Evolutionary conservation across 2,797 vertebrate species (phyloP), one percentile per base, ranked within the genome.

Genomic region (Oceanodroma leucorhoa): DNA sequence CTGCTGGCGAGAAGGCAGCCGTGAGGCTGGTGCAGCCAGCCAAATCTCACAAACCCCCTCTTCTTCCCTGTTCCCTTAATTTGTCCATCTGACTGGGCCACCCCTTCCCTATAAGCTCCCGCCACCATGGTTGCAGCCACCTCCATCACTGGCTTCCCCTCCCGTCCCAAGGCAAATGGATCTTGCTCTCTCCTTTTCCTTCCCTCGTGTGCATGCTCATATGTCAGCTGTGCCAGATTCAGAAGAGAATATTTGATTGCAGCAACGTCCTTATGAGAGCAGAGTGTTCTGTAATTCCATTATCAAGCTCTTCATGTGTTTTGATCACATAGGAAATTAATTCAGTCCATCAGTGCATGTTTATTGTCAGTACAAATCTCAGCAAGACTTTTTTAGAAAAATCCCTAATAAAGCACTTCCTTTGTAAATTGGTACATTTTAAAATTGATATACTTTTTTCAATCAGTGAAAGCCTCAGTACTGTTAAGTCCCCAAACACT

Each of bases 281-380:
- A 87, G 80, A 84, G 79, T 43, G 84, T 93, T 93, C 69, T 67
- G 22, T 93, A 69, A 94, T 83, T 76, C 61, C 76, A 75, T 91
- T 94, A 94, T 69, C 82, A 92, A 92, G 83, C 72, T 81, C 57
- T 83, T 89, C 50, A 64, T 91, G 84, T 69, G 72, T 93, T 95
- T 84, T 94, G 83, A 94, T 93, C 86, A 57, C 78, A 64, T 34
- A 82, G 51, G 75, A 93, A 95, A 95, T 93, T 92, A 95, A 95
- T 94, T 92, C 75, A 75, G 41, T 41, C 34, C 50, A 69, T 70
- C 51, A 53, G 75, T 53, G 41, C 38, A 24, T 58, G 61, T 89
- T 95, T 80, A 85, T 90, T 89, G 58, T 62, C 88, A 84, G 77
- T 51, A 88, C 60, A 79, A 84, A 90, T 76, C 41, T 40, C 94